These are phyloP conservation scores for Cyanistes caeruleus DNA, from an alignment of 2,113 vertebrate genomes.

Conservation along the genomic window DNA sequence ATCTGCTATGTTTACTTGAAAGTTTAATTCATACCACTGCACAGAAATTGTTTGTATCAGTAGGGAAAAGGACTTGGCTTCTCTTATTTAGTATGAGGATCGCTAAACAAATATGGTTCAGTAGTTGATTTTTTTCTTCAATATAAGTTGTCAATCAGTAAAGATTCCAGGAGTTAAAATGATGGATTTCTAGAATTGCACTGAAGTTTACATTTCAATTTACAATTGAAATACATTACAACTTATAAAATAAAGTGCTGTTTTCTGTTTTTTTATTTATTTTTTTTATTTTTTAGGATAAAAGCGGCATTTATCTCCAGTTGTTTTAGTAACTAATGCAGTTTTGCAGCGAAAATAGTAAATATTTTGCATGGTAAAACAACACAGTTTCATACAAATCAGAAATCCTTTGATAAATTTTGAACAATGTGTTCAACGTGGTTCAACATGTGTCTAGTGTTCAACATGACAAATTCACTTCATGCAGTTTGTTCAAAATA, in stretches of 20 bases:
- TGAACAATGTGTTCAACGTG: background rate
- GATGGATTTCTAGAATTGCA: background rate
- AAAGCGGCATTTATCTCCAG: background rate
- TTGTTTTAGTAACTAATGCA: background rate
- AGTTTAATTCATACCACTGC: background rate
- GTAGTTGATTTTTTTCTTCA: background rate
- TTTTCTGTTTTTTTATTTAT: background rate
- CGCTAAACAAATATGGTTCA: background rate
- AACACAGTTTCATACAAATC: background rate
- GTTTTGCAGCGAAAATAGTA: background rate
- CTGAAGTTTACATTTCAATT: background rate
- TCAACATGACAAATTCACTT: conserved; percentile 28
- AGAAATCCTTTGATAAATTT: background rate
- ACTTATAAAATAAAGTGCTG: background rate
- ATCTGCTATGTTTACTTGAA: background rate
- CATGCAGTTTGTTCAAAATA: conserved; percentile 16
- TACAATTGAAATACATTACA: background rate
- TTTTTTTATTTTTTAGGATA: background rate
- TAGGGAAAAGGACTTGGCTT: background rate
- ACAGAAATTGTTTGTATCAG: background rate
- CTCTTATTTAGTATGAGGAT: background rate
- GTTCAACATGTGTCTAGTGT: background rate
- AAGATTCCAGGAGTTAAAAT: background rate
- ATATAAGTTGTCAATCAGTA: background rate
- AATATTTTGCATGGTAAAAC: background rate